Conservation (phyloP, 2,113 vertebrate species). For the Rhinolophus ferrumequinum region DNA sequence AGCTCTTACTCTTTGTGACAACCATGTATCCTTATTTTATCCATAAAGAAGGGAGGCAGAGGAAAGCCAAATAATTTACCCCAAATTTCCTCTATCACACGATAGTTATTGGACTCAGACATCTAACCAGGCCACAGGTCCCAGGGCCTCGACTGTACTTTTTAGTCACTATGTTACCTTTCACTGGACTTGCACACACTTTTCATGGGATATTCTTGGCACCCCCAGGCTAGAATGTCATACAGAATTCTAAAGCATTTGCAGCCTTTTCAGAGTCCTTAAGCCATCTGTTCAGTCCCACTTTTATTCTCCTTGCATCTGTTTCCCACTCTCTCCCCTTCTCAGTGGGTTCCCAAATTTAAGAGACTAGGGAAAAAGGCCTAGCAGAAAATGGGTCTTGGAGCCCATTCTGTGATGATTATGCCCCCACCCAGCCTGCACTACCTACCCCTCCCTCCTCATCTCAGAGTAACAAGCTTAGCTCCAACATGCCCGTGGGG, state of each 20-base stretch:
- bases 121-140: neutral
- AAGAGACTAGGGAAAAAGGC: neutral
- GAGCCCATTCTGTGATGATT: too few species aligned
- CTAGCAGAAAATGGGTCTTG: neutral
- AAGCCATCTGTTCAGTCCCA: neutral
- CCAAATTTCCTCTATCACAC: neutral
- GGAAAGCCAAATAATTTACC: neutral
- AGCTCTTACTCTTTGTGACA: neutral
- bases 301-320: neutral
- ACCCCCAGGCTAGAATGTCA: neutral
- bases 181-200: neutral
- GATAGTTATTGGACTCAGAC: neutral
- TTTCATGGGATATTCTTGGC: neutral
- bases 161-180: neutral
- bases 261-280: neutral
- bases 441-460: neutral
- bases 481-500: neutral
- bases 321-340: neutral
- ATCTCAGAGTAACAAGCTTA: neutral
- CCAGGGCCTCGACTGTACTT: neutral
- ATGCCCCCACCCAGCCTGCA: neutral
- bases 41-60: neutral
- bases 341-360: neutral
- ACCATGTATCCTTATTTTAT: neutral
- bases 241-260: neutral